Base-by-base conservation (phyloP, 2,797 vertebrate genomes). In the Manis javanica region DNA sequence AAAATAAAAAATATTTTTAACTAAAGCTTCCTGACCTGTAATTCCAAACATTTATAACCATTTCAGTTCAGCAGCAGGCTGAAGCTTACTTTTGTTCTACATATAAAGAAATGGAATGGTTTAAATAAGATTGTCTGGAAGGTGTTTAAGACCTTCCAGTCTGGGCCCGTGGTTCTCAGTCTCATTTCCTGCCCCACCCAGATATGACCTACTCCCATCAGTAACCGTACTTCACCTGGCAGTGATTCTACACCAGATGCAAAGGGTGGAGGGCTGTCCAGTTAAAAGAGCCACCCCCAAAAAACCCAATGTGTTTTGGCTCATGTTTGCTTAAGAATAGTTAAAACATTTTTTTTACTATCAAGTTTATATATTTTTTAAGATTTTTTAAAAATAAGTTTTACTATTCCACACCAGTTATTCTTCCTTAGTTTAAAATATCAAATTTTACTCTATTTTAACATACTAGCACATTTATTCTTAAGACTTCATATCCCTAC, bases 381-480 rank as follows among this genome's bases (percentile, higher is more conserved):
- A 49, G 83, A 92, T 15, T 74, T 31, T 87, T 89, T n/a, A 51
- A 75, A 75, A 90, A 39, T 63, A 16, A 11, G 19, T 34, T 84
- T 83, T 42, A 83, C 64, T 83, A 46, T 64, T 77, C 37, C n/a
- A 46, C 39, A 46, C 29, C 46, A 14, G 34, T 74, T 82, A 69
- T 61, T 82, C 31, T 81, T 94, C 64, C 72, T 88, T 88, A 49
- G 57, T 71, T 96, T 77, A 86, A 72, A 78, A 82, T 68, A 68
- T 53, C 53, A 82, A 84, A 39, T 16, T 66, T n/a, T 77, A 37
- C 29, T 69, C 49, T n/a, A 31, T 55, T 46, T 88, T 83, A 63
- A 71, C 31, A 39, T 2, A 11, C 23, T 51, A 68, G 37, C 59
- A 42, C 8, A 26, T 90, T 82, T 42, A 59, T 77, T 87, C 69